Base-by-base conservation (phyloP, 2,113 vertebrate genomes). In the Platichthys flesus region DNA sequence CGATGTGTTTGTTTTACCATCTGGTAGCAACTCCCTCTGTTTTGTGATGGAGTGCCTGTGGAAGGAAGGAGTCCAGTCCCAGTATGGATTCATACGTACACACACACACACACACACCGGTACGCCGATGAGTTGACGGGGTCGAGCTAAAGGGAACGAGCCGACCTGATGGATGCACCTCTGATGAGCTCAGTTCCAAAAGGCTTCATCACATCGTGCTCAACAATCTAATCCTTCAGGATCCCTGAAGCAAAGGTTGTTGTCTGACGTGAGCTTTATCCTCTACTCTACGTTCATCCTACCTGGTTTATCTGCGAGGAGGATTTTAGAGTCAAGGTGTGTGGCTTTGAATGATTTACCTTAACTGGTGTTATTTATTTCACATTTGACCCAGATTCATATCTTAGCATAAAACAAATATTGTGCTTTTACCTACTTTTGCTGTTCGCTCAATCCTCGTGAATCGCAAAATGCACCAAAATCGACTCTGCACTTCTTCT, bases 1-100 rank as follows among this genome's bases (percentile, higher is more conserved):
- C 79, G 93, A 94, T 93, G 92, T 94, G 94, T 95, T 95, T 95
- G 92, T 94, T 95, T 94, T 94, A 94, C 92, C 93, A 94, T 95
- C 91, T 94, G 93, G 93, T 94, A 95, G 94, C 92, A 61, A 94
- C 94, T 94, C 91, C 92, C 93, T 88, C 83, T 77, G 74, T 89
- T 85, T 85, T 69, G 89, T 95, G 93, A 94, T 94, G 91, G 87
- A 95, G 90, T 90, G 93, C 83, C 90, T 92, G 93, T 79, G 88
- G 92, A 94, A 71, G 91, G 93, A 94, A 86, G 75, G 73, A 93
- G 87, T 91, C 89, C 92, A 93, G 89, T 79, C 71, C 85, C 49
- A 74, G 70, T 64, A 83, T 61, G 77, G 82, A 82, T 26, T 74
- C 74, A 63, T 37, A 23, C 45, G 13, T 28, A 65, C 35, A 51